These are phyloP conservation scores for Apomyelois bistriatella DNA, from an alignment of 2,888 invertebrate genomes.

Conservation along the genomic window DNA sequence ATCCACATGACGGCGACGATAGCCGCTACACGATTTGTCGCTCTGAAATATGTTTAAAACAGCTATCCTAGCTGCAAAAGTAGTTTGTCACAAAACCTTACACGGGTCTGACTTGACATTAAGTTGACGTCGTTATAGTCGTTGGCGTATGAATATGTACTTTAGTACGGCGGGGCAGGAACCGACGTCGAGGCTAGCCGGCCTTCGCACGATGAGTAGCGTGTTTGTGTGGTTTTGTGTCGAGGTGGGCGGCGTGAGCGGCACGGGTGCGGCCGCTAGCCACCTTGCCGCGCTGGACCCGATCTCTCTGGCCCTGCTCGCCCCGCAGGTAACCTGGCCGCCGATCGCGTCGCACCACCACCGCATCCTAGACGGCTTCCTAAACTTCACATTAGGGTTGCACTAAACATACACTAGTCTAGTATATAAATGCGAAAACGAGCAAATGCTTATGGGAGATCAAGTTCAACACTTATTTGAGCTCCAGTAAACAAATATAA, in stretches of 20 bases:
- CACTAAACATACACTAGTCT: too few relatives aligned
- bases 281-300: constrained; percentile 80
- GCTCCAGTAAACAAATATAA: too few relatives aligned
- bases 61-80: not conserved
- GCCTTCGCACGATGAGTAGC: constrained; percentile 75
- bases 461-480: too few relatives aligned
- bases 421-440: too few relatives aligned
- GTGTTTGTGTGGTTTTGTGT: constrained; percentile 80
- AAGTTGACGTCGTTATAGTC: not conserved
- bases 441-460: too few relatives aligned
- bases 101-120: not conserved
- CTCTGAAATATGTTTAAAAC: constrained; percentile 21
- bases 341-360: constrained; percentile 25
- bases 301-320: constrained; percentile 77
- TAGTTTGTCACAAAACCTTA: not conserved
- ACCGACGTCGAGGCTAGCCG: constrained; percentile 49
- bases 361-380: not conserved
- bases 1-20: constrained; percentile 26
- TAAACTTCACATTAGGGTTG: not conserved
- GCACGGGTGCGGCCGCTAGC: constrained; percentile 76
- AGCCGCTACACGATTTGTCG: constrained; percentile 12
- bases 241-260: constrained; percentile 81
- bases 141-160: not conserved
- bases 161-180: constrained; percentile 20
- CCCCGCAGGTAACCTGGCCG: constrained; percentile 68